Evolutionary conservation across 2,888 invertebrate genomes (phyloP).

Genomic region (Helleia helle): DNA sequence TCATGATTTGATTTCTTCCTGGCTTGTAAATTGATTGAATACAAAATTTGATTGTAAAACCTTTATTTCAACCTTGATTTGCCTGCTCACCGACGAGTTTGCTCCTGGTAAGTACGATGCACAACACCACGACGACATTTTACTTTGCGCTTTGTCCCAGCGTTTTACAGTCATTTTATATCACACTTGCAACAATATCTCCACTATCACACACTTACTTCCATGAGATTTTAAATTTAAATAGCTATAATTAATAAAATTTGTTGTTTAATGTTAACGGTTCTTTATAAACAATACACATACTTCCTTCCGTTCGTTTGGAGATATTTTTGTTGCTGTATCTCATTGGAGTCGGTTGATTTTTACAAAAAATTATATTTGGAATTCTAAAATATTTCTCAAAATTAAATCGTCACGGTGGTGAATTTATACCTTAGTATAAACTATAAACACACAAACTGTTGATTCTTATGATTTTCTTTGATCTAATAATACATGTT

Average conservation of each 20-base stretch:
- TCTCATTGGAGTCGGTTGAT: not conserved
- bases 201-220: not conserved
- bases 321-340: no score
- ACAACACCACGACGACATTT: slow-evolving; percentile 6
- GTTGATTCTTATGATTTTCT: no score
- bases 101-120: slow-evolving; percentile 11
- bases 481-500: no score
- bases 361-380: slow-evolving; percentile 3
- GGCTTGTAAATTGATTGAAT: slow-evolving; percentile 10
- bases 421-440: slow-evolving; percentile 17
- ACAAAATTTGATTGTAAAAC: slow-evolving; percentile 10
- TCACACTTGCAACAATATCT: not conserved
- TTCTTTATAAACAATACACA: no score
- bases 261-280: no score
- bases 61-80: slow-evolving; percentile 13
- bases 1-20: slow-evolving; percentile 7
- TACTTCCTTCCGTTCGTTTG: no score
- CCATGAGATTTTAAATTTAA: not conserved
- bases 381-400: not conserved
- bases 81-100: slow-evolving; percentile 13
- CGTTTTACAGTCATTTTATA: not conserved
- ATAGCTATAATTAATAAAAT: no score
- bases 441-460: slow-evolving; percentile 6
- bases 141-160: slow-evolving; percentile 4
- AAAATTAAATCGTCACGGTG: slow-evolving; percentile 8